Base-by-base conservation (phyloP, 2,888 invertebrate genomes). In the Cancer borealis region DNA sequence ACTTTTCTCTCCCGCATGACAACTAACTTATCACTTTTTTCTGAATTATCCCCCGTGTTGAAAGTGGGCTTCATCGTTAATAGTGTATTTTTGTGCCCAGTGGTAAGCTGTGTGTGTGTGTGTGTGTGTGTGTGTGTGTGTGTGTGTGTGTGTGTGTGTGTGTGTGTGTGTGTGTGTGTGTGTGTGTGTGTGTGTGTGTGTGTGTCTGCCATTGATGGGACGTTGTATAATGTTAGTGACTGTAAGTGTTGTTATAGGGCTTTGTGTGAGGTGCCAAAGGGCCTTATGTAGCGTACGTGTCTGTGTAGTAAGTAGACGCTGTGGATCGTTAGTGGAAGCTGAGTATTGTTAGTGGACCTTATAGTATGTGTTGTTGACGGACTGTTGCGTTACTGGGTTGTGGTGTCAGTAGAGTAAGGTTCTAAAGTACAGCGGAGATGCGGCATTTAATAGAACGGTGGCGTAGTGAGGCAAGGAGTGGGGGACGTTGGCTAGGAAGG, bases 321-420 rank as follows among this genome's bases (percentile, higher is more conserved):
- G 39, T 39, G 54, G 12, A 12, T 54, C 14, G 54, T 17, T 54
- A 54, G 54, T 54, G 54, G 17, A 17, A 21, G 17, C 21, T 60
- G 21, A 21, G 60, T 5, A 21, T 60, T 4, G 60, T 60, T 60
- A 60, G 60, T 5, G 60, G 60, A 21, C 21, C 3, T 3, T 60
- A 39, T 4, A 60, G 17, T 60, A 60, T 17, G 60, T 60, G 60
- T 21, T 21, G 21, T 21, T 60, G 21, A 60, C 60, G 60, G 21
- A 17, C 3, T 4, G 60, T 60, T 1, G 73, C 73, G 30, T 79
- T 30, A 79, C 26, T 79, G 73, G 73, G 73, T 79, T 26, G 73
- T 79, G 73, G 73, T 79, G 73, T 79, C 10, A 79, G 73, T 79
- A 79, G 73, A 26, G n/a, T 79, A 79, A 79, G 73, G 73, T 10